Conservation (phyloP, 2,113 vertebrate species). For the Pachycephala philippinensis region DNA sequence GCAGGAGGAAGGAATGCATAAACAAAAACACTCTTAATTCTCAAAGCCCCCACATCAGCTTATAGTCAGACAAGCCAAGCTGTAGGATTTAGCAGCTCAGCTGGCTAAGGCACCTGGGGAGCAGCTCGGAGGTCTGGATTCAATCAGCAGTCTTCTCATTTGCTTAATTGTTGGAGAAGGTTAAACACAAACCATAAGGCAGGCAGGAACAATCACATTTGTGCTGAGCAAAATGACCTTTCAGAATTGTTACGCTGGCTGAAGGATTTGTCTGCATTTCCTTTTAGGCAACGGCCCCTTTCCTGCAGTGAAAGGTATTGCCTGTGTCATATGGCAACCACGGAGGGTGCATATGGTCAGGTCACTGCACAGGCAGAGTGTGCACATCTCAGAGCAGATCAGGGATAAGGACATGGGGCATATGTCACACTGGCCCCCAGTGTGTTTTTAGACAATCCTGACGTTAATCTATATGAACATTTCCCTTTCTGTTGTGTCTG, state of each 20-base stretch:
- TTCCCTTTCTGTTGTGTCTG: not conserved
- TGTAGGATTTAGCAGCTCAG: slow-evolving; percentile 60
- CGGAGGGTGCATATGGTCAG: not conserved
- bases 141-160: slow-evolving; percentile 45
- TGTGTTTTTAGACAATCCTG: not conserved
- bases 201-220: slow-evolving; percentile 1
- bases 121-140: slow-evolving; percentile 41
- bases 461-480: rapidly evolving
- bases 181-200: slow-evolving; percentile 55
- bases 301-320: not conserved
- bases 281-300: not conserved
- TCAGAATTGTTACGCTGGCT: not conserved
- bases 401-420: not conserved
- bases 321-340: not conserved
- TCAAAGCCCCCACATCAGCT: slow-evolving; percentile 50
- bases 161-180: slow-evolving; percentile 58
- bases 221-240: slow-evolving; percentile 9
- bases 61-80: slow-evolving; percentile 50
- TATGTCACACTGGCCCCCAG: not conserved
- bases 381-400: not conserved
- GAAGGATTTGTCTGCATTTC: slow-evolving; percentile 52
- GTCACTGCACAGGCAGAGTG: not conserved
- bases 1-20: slow-evolving; percentile 45
- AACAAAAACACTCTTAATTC: slow-evolving; percentile 59
- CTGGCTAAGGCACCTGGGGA: slow-evolving; percentile 60